Evolutionary conservation across 2,888 invertebrate species (phyloP), one percentile per base, ranked within the genome.

Genomic region (Pristionchus arcanus): DNA sequence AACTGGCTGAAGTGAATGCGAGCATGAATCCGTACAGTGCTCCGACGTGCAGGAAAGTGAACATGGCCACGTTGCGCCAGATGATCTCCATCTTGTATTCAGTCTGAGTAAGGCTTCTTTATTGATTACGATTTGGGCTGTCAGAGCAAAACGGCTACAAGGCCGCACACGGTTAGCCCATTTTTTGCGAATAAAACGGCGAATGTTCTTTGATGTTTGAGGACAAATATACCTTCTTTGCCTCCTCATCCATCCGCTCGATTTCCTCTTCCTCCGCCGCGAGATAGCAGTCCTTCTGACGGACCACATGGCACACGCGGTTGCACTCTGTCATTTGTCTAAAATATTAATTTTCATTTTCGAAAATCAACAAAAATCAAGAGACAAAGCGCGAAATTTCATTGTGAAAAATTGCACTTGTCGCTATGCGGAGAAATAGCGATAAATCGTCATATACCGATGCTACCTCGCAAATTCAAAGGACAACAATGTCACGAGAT

Each of bases 201-300:
- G n/a, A n/a, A 63, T 49, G 42, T 11, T 49, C 42, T 49, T 49
- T 49, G 11, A 49, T 49, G 9, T 13, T n/a, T n/a, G n/a, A n/a
- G n/a, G n/a, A n/a, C n/a, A n/a, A n/a, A 66, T 28, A 2, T n/a
- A 87, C 87, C 68, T 55, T 49, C 31, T 87, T 87, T 2, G 74
- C 87, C 25, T 88, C 87, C 25, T 88, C 87, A 4, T 74, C 55
- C 53, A 88, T 71, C 74, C 3, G 25, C 28, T 88, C 87, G 74
- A 88, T 88, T 25, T 88, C 87, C 74, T 49, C 71, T n/a, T 74
- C 49, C 31, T 19, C 87, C 4, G 87, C 74, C 4, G 87, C 87
- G n/a, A 88, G 87, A 55, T 88, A 88, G 74, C 55, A 53, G 21
- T 88, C 87, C 28, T 74, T 49, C 55, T 71, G 74, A 0, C 31